Base-by-base conservation (phyloP, 2,888 invertebrate species). In the Micoletzkya japonica region DNA sequence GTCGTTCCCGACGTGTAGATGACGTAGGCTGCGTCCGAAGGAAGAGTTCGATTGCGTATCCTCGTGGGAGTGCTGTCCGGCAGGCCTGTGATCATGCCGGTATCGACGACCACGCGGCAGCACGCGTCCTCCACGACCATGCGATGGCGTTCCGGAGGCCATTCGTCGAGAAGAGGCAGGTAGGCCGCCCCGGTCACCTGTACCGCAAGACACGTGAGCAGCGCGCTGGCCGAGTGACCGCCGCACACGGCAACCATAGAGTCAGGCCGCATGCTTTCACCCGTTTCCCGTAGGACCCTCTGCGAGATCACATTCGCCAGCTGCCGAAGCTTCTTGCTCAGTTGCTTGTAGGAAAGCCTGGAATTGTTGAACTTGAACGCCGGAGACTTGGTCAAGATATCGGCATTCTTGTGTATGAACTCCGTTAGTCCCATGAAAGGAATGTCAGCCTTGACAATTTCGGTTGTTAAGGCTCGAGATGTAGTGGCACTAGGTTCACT, bases 151-250 rank as follows among this genome's bases (percentile, higher is more conserved):
- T 90, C 89, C 34, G 89, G 89, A 0, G 93, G 93, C 81, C 90
- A 90, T 69, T 88, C 87, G 0, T 90, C 90, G 84, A 93, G 93
- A 80, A 94, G 88, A 0, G 94, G 93, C 67, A 93, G 88, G 87
- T 94, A 94, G 0, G 93, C 91, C 24, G 91, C 92, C 0, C 93
- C 93, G 0, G 91, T 89, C 87, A 93, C 93, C 90, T 92, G 90
- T 64, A 91, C 90, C 0, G 92, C 90, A 73, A 93, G 60, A 57
- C 75, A 76, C 2, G 20, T 61, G 0, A 74, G 3, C 2, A 71
- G 72, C 20, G 74, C 72, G 1, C 69, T 63, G 4, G 61, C 30
- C 0, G 75, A 74, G 54, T 75, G 76, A 0, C 36, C 14, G 1
- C 69, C 70, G 37, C 77, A 50, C 0, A 82, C 74, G 1, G 74